Evolutionary conservation across 2,113 vertebrate genomes (phyloP).

Genomic region (Podarcis raffonei): DNA sequence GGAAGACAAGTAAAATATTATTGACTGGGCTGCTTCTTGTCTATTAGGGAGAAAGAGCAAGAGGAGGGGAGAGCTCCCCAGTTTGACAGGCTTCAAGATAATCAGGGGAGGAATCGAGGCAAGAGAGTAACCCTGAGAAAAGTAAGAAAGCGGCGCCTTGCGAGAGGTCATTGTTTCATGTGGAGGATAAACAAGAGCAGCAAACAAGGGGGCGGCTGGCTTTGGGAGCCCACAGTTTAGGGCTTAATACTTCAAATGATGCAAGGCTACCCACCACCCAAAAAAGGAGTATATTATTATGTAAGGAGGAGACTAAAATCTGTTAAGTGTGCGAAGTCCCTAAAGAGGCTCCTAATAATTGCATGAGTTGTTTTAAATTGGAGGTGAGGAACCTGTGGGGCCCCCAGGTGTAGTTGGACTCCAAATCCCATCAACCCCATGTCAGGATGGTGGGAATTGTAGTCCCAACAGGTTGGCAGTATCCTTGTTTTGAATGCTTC

Average conservation of each 20-base stretch:
- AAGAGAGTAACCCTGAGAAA: conserved; percentile 76
- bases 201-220: conserved; percentile 33
- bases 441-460: too few relatives aligned
- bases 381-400: too few relatives aligned
- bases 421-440: too few relatives aligned
- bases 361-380: too few relatives aligned
- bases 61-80: conserved; percentile 71
- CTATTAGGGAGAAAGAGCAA: conserved; percentile 89
- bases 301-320: too few relatives aligned
- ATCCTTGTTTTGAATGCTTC: not conserved
- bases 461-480: too few relatives aligned
- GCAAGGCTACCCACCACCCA: not conserved
- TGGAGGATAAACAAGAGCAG: conserved; percentile 67
- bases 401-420: too few relatives aligned
- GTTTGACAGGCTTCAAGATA: conserved; percentile 90
- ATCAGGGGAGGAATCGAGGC: conserved; percentile 84
- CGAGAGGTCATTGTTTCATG: conserved; percentile 73
- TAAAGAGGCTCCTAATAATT: too few relatives aligned
- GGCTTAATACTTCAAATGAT: conserved; percentile 21
- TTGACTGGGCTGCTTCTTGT: conserved; percentile 89
- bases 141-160: conserved; percentile 68
- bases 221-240: conserved; percentile 35
- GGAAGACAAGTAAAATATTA: conserved; percentile 90
- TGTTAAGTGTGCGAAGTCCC: too few relatives aligned
- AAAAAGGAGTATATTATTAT: too few relatives aligned